Evolutionary conservation across 2,888 invertebrate genomes (phyloP).

Genomic region (Drosophila niveifrons): DNA sequence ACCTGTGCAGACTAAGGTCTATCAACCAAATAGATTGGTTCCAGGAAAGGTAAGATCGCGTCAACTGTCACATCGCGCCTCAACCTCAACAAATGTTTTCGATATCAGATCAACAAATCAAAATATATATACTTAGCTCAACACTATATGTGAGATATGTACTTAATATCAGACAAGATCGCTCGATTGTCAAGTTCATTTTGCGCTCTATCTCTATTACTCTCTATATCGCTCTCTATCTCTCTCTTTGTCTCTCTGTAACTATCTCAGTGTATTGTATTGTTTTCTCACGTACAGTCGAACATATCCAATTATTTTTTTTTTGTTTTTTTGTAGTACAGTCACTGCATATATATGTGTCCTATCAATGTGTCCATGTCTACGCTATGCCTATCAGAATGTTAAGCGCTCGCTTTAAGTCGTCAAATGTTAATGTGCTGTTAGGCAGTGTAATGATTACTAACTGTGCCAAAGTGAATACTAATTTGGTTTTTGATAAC

Average conservation of each 20-base stretch:
- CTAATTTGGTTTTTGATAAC: slow-evolving; percentile 64
- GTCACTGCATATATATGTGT: slow-evolving; percentile 57
- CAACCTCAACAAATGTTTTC: slow-evolving; percentile 40
- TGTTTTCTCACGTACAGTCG: slow-evolving; percentile 62
- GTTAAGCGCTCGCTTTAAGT: slow-evolving; percentile 51
- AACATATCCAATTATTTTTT: slow-evolving; percentile 25
- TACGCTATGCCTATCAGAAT: slow-evolving; percentile 53
- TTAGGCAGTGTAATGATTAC: slow-evolving; percentile 53
- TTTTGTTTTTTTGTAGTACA: slow-evolving; percentile 21
- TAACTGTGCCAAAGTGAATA: slow-evolving; percentile 56
- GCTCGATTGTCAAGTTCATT: slow-evolving; percentile 60
- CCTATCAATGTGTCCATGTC: slow-evolving; percentile 54
- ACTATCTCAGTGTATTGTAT: slow-evolving; percentile 50
- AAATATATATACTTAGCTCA: slow-evolving; percentile 25
- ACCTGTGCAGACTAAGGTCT: slow-evolving; percentile 91
- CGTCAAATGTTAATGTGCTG: slow-evolving; percentile 45
- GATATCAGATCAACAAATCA: slow-evolving; percentile 28
- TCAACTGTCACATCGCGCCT: slow-evolving; percentile 57
- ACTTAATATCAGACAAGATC: slow-evolving; percentile 48
- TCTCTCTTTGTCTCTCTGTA: slow-evolving; percentile 35
- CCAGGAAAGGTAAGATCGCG: slow-evolving; percentile 87
- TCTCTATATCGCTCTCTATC: slow-evolving; percentile 51
- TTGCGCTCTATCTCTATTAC: slow-evolving; percentile 56
- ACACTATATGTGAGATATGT: slow-evolving; percentile 58
- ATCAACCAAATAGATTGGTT: slow-evolving; percentile 87